Base-by-base conservation (phyloP, 2,888 invertebrate species). In the Linnaemya vulpina region DNA sequence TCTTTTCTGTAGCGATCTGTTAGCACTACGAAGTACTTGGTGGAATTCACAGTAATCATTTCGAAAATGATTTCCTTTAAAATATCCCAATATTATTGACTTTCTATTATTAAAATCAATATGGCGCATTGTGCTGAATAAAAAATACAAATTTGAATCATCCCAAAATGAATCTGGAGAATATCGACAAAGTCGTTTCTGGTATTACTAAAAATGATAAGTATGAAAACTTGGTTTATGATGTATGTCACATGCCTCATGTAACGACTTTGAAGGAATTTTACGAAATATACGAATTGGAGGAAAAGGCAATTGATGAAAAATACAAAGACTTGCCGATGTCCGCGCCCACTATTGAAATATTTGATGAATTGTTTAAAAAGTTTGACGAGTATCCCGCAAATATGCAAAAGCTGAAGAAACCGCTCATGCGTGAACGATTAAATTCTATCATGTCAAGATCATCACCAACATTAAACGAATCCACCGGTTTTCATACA, bases 381-480 rank as follows among this genome's bases (percentile, higher is more conserved):
- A 78, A 84, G 1, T 87, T 92, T 5, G 91, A 92, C 0, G 89
- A 89, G 4, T 91, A 89, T 77, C 92, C 91, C 8, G 25, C 80
- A 0, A 92, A 91, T 53, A 67, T 91, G 35, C 90, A 89, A 4
- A 90, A 89, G 35, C 70, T 87, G 0, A 89, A 86, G 22, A 88
- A 86, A 13, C 53, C 80, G 22, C 63, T 86, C 3, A 89, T 89
- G 13, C 71, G 89, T 3, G 88, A 86, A 40, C 89, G 91, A 1
- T 70, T 87, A 7, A 90, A 90, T 74, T 87, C 88, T 0, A 87
- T 81, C 0, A 78, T 87, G 11, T 86, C 89, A 0, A 87, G 40
- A 9, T 83, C 78, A 3, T 78, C 74, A 3, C 67, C 70, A 30
- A 73, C 79, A 63, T 8, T 87, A 79, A 20, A 83, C 71, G 17